Evolutionary conservation across 2,113 vertebrate species (phyloP).

Genomic region (mouse (Mus musculus)): GRCm39 chr13:39893501-39894000

Average conservation of each 20-base stretch:
- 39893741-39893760: background rate
- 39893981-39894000: background rate
- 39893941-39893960: background rate
- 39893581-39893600: background rate
- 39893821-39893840: background rate
- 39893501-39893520: background rate
- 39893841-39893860: background rate
- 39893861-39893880: background rate
- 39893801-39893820: background rate
- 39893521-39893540: background rate
- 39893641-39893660: background rate
- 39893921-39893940: background rate
- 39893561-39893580: background rate
- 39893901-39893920: rapidly evolving
- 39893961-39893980: background rate
- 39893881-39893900: background rate
- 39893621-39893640: background rate
- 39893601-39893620: background rate
- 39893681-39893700: background rate
- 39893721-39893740: background rate
- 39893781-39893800: too few species aligned
- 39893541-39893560: background rate
- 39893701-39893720: background rate
- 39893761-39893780: background rate
- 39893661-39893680: background rate